Base-by-base conservation (phyloP, 1,140 invertebrate species). In the Drosophila dunni region DNA sequence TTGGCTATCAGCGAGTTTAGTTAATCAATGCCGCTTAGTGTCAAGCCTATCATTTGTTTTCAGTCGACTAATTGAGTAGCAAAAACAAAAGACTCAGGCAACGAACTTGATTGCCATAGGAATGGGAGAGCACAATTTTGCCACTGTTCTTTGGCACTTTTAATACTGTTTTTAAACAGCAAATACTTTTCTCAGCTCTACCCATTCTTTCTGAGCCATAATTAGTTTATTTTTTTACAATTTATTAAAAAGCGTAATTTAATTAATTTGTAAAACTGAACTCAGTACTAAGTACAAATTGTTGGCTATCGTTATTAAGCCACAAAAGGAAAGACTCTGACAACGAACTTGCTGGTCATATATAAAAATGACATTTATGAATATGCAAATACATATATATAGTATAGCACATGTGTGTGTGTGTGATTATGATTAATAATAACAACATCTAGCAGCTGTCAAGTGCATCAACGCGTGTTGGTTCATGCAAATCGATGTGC, bases 291-390 rank as follows among this genome's bases (percentile, higher is more conserved):
- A 29, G 3, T 29, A 29, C 24, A 29, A 20, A 20, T 20, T 1
- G 17, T 20, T 20, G 17, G 17, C 17, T 20, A 20, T 20, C 17
- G 1, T 20, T 1, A 20, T 20, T 20, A 20, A 20, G 24, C 4
- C 5, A 46, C 42, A 40, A 75, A 72, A 65, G 68, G 57, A 89
- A 89, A 78, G 80, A 89, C 80, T 88, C 73, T 78, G 70, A 38
- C 80, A 80, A 80, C 83, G 42, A 88, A 88, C 83, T 68, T 54
- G 75, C 36, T 13, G 70, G 13, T 17, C n/a, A 34, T 51, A 34
- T 29, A 29, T 29, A 29, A 29, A 29, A 29, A 29, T 51, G 69
- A 38, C 60, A 66, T 65, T 65, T 42, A 53, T 72, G 15, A 45
- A 40, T 60, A 69, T 65, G 63, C 10, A 51, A 34, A 48, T 40